Percentiles rank a stretch among this genome's conserved stretches.
phyloP scores from a whole-genome alignment of 2,888 invertebrate genomes.

The Pediacus dermestoides region DNA sequence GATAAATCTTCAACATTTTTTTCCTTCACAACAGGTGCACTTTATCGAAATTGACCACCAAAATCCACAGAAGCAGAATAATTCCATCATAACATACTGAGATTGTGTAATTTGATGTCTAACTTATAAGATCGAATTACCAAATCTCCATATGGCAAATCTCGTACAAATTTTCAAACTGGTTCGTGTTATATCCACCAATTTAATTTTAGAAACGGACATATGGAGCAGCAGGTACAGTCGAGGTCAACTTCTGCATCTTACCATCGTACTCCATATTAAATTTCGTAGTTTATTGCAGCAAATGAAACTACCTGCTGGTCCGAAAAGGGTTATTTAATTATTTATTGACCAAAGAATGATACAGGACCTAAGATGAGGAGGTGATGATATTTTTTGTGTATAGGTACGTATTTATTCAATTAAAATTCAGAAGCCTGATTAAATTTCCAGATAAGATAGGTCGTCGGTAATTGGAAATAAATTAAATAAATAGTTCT shows the following conservation, averaged over 20 bases:
- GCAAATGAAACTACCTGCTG: too few relatives aligned
- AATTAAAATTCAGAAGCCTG: constrained; percentile 5
- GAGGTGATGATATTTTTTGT: too few relatives aligned
- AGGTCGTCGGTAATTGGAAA: constrained; percentile 1
- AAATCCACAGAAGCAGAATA: constrained; percentile 1
- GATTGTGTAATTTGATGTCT: constrained; percentile 2
- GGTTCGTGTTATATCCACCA: too few relatives aligned
- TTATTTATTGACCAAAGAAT: too few relatives aligned
- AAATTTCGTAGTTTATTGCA: too few relatives aligned
- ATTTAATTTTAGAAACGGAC: background rate
- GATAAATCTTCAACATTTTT: too few relatives aligned
- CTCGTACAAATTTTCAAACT: constrained; percentile 4
- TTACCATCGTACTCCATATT: too few relatives aligned
- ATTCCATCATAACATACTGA: constrained; percentile 3
- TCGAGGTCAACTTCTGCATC: too few relatives aligned
- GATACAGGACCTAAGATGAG: too few relatives aligned
- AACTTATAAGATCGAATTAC: constrained; percentile 3
- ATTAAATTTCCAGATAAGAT: background rate
- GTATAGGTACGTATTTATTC: too few relatives aligned
- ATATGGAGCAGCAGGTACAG: constrained; percentile 1
- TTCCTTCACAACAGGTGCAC: too few relatives aligned
- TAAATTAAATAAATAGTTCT: constrained; percentile 3
- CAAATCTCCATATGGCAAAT: constrained; percentile 5
- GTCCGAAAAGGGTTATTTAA: too few relatives aligned
- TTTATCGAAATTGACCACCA: constrained; percentile 2